Evolutionary conservation across 2,888 invertebrate species (phyloP).

Genomic region (Pristionchus mayeri): DNA sequence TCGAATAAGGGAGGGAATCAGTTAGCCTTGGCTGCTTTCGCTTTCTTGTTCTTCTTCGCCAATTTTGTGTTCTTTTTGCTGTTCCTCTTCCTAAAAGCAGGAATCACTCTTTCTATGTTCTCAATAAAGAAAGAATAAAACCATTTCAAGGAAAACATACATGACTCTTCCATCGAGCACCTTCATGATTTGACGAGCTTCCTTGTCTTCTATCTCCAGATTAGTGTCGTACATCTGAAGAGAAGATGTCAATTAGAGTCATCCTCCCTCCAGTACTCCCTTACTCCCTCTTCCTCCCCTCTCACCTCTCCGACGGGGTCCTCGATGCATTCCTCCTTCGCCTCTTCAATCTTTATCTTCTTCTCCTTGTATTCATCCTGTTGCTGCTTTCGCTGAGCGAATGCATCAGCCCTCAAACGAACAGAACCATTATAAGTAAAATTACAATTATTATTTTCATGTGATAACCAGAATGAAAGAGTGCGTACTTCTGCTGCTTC

Average conservation of each 20-base stretch:
- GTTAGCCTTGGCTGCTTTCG: conserved; percentile 44
- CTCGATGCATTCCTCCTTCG: conserved; percentile 53
- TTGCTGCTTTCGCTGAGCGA: conserved; percentile 3
- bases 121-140: background rate
- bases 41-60: conserved; percentile 52
- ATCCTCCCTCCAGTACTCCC: background rate
- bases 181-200: conserved; percentile 50
- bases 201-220: conserved; percentile 46
- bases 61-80: conserved; percentile 41
- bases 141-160: too few relatives aligned
- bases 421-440: background rate
- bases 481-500: conserved; percentile 31
- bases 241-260: background rate
- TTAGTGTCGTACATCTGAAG: conserved; percentile 53
- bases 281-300: background rate
- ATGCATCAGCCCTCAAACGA: background rate
- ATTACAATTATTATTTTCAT: too few relatives aligned
- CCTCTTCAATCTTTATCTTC: conserved; percentile 48
- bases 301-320: conserved; percentile 71
- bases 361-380: conserved; percentile 43
- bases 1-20: background rate
- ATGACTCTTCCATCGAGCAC: conserved; percentile 50
- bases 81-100: conserved; percentile 4
- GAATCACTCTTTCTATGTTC: background rate
- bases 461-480: too few relatives aligned